phyloP scores from a whole-genome alignment of 2,113 vertebrate species.

The Acrocephalus kingi region DNA sequence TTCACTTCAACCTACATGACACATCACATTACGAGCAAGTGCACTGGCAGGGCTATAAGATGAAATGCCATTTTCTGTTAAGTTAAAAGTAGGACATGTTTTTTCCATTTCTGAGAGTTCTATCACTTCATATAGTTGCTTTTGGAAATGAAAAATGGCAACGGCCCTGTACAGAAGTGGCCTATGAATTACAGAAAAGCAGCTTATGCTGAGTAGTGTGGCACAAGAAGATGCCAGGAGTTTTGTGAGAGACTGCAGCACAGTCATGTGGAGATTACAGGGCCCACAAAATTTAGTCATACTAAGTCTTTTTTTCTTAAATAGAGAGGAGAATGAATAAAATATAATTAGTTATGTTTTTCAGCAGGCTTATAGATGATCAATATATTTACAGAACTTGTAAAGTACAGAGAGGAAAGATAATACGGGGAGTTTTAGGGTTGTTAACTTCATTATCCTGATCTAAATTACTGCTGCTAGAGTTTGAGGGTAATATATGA shows the following conservation, averaged over 20 bases:
- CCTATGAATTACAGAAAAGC: constrained; percentile 31
- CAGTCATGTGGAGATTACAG: not conserved
- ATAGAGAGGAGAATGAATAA: not conserved
- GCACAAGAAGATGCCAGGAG: not conserved
- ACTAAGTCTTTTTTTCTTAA: not conserved
- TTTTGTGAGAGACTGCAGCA: not conserved
- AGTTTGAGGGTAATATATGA: not conserved
- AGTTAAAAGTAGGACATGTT: constrained; percentile 18
- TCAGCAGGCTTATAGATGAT: not conserved
- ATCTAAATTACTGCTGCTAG: not conserved
- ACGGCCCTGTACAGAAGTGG: not conserved
- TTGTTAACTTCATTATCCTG: not conserved
- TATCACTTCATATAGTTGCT: constrained; percentile 30
- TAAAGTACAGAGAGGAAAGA: not conserved
- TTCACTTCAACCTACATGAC: constrained; percentile 27
- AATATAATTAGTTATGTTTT: not conserved
- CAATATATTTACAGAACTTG: not conserved
- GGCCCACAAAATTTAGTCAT: not conserved
- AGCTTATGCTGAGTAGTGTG: not conserved
- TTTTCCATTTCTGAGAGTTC: constrained; percentile 22
- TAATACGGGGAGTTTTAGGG: rapidly evolving
- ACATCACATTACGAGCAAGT: constrained; percentile 23
- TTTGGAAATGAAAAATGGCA: constrained; percentile 36
- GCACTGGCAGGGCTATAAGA: constrained; percentile 5
- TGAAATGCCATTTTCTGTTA: constrained; percentile 39